Conservation (phyloP, 2,113 vertebrate species). For the Pedionomus torquatus region DNA sequence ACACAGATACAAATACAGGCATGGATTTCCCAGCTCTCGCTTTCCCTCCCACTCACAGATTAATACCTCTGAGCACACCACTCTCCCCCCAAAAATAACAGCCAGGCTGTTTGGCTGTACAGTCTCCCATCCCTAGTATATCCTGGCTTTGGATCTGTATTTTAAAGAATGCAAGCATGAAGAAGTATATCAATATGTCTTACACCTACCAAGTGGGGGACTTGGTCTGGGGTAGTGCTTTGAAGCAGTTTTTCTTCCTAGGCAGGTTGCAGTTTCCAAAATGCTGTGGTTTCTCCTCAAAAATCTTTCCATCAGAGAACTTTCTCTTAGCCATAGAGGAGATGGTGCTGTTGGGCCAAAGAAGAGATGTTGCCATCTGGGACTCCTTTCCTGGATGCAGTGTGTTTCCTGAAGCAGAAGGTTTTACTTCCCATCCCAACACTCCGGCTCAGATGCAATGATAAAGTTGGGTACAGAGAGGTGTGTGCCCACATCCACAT, state of each 20-base stretch:
- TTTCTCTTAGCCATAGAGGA: background rate
- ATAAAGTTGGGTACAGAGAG: background rate
- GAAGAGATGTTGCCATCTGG: background rate
- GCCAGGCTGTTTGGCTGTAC: background rate
- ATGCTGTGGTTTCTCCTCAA: background rate
- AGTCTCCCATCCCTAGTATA: background rate
- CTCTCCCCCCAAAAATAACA: background rate
- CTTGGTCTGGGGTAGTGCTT: background rate
- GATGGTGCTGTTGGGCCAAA: background rate
- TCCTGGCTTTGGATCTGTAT: accelerated
- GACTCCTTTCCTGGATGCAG: accelerated
- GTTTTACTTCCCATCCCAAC: background rate
- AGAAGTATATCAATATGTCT: background rate
- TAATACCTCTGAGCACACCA: background rate
- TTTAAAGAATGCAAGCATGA: background rate
- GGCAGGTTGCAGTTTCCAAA: background rate
- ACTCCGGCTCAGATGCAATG: background rate
- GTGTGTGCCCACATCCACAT: background rate
- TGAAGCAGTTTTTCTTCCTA: background rate
- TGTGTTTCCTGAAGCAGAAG: background rate
- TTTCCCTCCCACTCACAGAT: background rate
- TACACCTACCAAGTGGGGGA: background rate
- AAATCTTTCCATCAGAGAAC: background rate
- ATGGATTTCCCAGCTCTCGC: background rate
- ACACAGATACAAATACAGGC: background rate